Evolutionary conservation across 2,888 invertebrate genomes (phyloP), one percentile per base, ranked within the genome.

Genomic region (Agonum fuliginosum): DNA sequence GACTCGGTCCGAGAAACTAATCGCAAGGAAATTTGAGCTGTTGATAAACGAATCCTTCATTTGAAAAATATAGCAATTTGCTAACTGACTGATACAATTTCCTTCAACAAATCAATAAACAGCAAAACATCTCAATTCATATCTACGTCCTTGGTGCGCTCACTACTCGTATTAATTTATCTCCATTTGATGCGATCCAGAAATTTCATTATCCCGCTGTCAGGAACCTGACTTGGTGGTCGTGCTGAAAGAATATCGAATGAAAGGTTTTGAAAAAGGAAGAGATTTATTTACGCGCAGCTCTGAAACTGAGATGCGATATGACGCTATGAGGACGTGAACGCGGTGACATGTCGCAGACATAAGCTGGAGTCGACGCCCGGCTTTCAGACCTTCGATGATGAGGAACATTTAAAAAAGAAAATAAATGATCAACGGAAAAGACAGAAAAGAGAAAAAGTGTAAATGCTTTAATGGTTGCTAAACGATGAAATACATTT

Each of bases 241-340:
- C 12, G 20, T 54, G n/a, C 12, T 27, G 54, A 54, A 54, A 54
- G 54, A 54, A 54, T 54, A 54, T 27, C 20, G 54, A 54, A 22
- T 54, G 54, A 54, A 54, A 54, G n/a, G 22, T 24, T 20, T 3
- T 12, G 37, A 12, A 24, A 12, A 24, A 54, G 37, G 37, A 24
- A 12, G 54, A 54, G 54, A 54, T 54, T 54, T 54, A 54, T 54
- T 24, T 54, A 54, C 54, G 24, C 8, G n/a, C n/a, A n/a, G n/a
- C n/a, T n/a, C n/a, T n/a, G 54, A 54, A 54, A 54, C 54, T 54
- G 54, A 54, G 54, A 54, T 54, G 54, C 24, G 54, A 43, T 43
- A 14, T 14, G 43, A 54, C 54, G 54, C 22, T 54, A 54, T 12
- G 54, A 24, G 22, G 22, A 54, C 24, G 1, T n/a, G 22, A 54